phyloP scores from a whole-genome alignment of 1,140 invertebrate species.

The Antheraea pernyi region DNA sequence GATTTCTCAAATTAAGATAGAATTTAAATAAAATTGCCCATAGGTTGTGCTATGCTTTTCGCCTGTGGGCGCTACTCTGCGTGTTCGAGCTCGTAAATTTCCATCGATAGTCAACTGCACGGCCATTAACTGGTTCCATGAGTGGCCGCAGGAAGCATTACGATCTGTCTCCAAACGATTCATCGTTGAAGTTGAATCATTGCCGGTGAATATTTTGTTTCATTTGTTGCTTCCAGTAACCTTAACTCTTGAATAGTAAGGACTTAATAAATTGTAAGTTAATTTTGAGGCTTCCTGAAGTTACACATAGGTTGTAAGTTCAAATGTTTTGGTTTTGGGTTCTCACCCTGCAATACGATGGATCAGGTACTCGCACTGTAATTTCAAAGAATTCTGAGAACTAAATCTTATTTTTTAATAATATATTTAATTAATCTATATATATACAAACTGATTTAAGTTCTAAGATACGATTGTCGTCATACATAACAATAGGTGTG shows the following conservation, averaged over 20 bases:
- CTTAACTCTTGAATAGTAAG: not conserved
- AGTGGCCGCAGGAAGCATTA: constrained; percentile 95
- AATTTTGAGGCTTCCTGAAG: too few relatives aligned
- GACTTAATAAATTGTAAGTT: not conserved
- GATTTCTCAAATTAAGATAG: not conserved
- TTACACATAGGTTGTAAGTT: too few relatives aligned
- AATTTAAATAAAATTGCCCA: too few relatives aligned
- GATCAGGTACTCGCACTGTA: too few relatives aligned
- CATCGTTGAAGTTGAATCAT: constrained; percentile 85
- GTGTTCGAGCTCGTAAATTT: constrained; percentile 93
- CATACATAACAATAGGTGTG: too few relatives aligned
- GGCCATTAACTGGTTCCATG: constrained; percentile 97
- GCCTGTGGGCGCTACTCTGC: constrained; percentile 91
- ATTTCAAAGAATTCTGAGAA: too few relatives aligned
- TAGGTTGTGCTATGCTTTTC: constrained; percentile 94
- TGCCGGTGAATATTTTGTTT: constrained; percentile 77
- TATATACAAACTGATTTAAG: too few relatives aligned
- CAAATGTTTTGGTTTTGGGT: too few relatives aligned
- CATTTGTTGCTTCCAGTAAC: not conserved
- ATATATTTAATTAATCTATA: too few relatives aligned
- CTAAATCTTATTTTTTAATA: too few relatives aligned
- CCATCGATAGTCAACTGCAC: constrained; percentile 97
- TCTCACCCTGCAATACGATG: too few relatives aligned
- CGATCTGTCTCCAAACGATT: constrained; percentile 93
- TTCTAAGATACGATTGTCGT: too few relatives aligned